Evolutionary conservation across 1,140 invertebrate species (phyloP), one percentile per base, ranked within the genome.

Genomic region (Macrocentrus cingulum): DNA sequence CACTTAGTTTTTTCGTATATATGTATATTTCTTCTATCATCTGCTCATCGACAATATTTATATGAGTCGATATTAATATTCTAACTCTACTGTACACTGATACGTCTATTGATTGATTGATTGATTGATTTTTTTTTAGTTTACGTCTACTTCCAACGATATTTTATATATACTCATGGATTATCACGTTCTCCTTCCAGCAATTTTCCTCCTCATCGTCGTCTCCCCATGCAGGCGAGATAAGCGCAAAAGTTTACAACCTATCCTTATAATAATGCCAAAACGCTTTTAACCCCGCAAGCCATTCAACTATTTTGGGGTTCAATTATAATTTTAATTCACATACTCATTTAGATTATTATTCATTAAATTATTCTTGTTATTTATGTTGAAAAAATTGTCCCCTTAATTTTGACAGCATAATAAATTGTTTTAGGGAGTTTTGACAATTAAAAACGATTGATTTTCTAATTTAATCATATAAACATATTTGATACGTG

Each of bases 261-360:
- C n/a, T 46, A 56, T 46, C 29, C 9, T 13, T 11, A 13, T 18
- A 34, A 19, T 45, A 39, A 41, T 11, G 2, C 19, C 16, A 41
- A 53, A 15, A 52, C 39, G 22, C 29, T n/a, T 20, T 49, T 13
- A 19, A 18, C 42, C n/a, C n/a, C 41, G 44, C 25, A 32, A 16
- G 32, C 44, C 41, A 54, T 54, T 54, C 25, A 54, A 54, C 22
- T 54, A n/a, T 25, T n/a, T n/a, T n/a, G n/a, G n/a, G n/a, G n/a
- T n/a, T n/a, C n/a, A n/a, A n/a, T n/a, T n/a, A n/a, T n/a, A n/a
- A n/a, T n/a, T n/a, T n/a, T n/a, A n/a, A n/a, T n/a, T n/a, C n/a
- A n/a, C n/a, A n/a, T n/a, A n/a, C 29, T 6, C 29, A 7, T 7
- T 39, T 15, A 13, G 8, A 3, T 39, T 5, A 5, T n/a, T 3